Evolutionary conservation across 64 coral and sea anemone species (phyloP).

Genomic region (Porites lutea): DNA sequence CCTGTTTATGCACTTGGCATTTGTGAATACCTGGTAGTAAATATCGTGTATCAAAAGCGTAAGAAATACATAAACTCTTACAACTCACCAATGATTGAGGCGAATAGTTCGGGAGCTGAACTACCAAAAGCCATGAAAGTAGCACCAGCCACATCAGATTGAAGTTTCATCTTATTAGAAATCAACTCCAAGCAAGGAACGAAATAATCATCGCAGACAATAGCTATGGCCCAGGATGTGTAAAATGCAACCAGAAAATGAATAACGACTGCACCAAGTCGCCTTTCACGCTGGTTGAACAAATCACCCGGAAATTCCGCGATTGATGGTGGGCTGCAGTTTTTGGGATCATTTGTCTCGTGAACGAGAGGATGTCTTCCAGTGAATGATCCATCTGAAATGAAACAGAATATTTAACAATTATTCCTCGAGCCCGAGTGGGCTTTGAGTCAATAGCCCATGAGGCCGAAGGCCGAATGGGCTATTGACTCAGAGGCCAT

Average conservation of each 20-base stretch:
- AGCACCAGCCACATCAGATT: conserved; percentile 93
- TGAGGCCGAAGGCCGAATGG: no score
- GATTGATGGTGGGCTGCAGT: conserved; percentile 58
- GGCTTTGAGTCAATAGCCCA: no score
- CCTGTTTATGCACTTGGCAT: background rate
- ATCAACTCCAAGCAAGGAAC: conserved; percentile 89
- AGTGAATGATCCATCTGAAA: background rate
- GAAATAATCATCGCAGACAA: conserved; percentile 50
- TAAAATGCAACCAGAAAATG: conserved; percentile 82
- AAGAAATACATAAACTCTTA: background rate
- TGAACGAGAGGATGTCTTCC: background rate
- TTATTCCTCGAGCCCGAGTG: no score
- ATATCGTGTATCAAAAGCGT: background rate
- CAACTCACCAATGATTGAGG: conserved; percentile 83
- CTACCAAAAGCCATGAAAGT: conserved; percentile 96
- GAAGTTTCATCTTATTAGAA: conserved; percentile 69
- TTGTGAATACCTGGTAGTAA: background rate
- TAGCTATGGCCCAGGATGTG: conserved; percentile 86
- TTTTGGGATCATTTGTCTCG: background rate
- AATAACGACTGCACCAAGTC: conserved; percentile 69
- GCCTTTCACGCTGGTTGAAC: conserved; percentile 73
- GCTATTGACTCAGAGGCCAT: no score
- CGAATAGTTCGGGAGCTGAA: conserved; percentile 89
- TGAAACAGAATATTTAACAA: no score
- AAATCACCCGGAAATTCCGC: conserved; percentile 87